Base-by-base conservation (phyloP, 2,888 invertebrate genomes). In the Heliconius ethilla region DNA sequence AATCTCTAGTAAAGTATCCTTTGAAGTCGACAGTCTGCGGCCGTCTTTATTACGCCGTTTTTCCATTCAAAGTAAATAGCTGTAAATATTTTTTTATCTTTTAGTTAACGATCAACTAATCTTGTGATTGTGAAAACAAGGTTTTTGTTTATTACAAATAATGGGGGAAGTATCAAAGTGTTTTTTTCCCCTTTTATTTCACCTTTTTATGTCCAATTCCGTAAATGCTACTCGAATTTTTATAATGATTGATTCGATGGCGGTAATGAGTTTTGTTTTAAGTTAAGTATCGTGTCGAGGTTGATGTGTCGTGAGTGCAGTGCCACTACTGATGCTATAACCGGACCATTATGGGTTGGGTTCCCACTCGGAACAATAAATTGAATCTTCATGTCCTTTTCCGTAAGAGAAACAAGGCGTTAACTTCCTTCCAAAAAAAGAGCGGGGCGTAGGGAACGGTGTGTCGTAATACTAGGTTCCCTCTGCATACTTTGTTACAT, bases 21-120 rank as follows among this genome's bases (percentile, higher is more conserved):
- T 80, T 80, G 80, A 80, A 75, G 80, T 77, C 74, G 77, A 27
- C 73, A 74, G 77, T 79, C 67, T 75, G 79, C 75, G 80, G 80
- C 77, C 69, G 69, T 27, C 75, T 80, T 80, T 75, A 80, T 40
- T 77, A 29, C 73, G 40, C 67, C 67, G 77, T 77, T 76, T 74
- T 65, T 72, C 37, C 55, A 70, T 66, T 37, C 29, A n/a, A 40
- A 74, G 76, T 76, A 76, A 79, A 79, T 76, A 67, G 59, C 33
- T 25, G n/a, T 78, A 75, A 79, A 79, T 78, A 76, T 72, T 78
- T 81, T 79, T 81, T 79, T 81, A 81, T 76, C 77, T 70, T 70
- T n/a, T n/a, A n/a, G 59, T 78, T 79, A 78, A 79, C 74, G 81
- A 79, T 76, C 73, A 67, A 76, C 78, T 76, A 76, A 81, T 81